Evolutionary conservation across 2,888 invertebrate genomes (phyloP).

Genomic region (Meiosimyza platycephala): DNA sequence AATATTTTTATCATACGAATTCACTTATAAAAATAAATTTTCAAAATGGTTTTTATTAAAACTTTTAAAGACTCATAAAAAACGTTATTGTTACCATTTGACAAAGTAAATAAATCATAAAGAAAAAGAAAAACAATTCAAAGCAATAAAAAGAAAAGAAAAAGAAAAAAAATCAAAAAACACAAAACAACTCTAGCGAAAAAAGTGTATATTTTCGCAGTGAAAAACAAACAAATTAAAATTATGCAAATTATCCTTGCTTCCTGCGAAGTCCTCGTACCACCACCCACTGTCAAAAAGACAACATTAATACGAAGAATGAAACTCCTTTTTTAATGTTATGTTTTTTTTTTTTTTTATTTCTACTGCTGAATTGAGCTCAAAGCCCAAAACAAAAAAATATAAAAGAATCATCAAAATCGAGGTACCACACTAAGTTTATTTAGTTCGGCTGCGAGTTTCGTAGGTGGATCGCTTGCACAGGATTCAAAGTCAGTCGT

Average conservation of each 20-base stretch:
- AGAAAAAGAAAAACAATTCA: conserved; percentile 20
- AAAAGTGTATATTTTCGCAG: conserved; percentile 43
- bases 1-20: no score
- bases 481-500: background rate
- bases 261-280: conserved; percentile 17
- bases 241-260: conserved; percentile 59
- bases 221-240: conserved; percentile 60
- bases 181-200: background rate
- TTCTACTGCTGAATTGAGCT: background rate
- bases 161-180: background rate
- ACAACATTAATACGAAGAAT: background rate
- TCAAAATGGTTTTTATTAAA: no score
- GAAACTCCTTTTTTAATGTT: background rate
- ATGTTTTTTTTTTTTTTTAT: background rate
- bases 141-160: conserved; percentile 32
- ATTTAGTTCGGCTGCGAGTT: no score
- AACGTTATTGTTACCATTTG: conserved; percentile 8
- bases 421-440: no score
- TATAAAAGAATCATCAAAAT: no score
- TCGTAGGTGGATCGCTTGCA: background rate
- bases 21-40: no score
- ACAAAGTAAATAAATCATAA: conserved; percentile 13
- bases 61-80: background rate
- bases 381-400: background rate
- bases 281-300: conserved; percentile 4